These are phyloP conservation scores for Lysandra bellargus DNA, from an alignment of 2,888 invertebrate genomes.

Conservation along the genomic window DNA sequence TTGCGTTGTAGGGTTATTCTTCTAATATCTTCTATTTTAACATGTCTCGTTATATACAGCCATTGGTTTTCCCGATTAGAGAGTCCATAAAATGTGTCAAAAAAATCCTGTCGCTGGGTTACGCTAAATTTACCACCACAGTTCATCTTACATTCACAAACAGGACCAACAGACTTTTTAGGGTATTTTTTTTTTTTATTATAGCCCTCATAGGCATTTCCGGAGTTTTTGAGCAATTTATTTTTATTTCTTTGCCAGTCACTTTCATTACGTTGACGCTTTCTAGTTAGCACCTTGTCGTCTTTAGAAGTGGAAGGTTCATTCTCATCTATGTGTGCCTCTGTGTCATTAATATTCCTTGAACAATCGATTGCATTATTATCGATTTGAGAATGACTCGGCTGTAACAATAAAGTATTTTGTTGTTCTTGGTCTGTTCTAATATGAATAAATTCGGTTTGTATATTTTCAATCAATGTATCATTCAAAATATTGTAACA, in stretches of 20 bases:
- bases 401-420: constrained; percentile 32
- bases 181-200: constrained; percentile 33
- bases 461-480: constrained; percentile 33
- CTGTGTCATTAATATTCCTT: not conserved
- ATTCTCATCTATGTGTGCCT: constrained; percentile 14
- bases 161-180: constrained; percentile 35
- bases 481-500: constrained; percentile 29
- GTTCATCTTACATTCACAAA: constrained; percentile 34
- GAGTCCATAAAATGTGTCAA: constrained; percentile 32
- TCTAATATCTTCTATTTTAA: constrained; percentile 31
- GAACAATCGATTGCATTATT: constrained; percentile 7
- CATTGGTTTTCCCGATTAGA: constrained; percentile 26
- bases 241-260: constrained; percentile 33
- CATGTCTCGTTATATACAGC: constrained; percentile 30
- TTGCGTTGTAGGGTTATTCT: constrained; percentile 30
- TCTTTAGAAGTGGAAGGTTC: not conserved
- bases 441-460: constrained; percentile 25
- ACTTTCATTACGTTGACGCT: not conserved
- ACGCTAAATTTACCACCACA: constrained; percentile 32
- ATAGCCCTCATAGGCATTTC: not conserved
- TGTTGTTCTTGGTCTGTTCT: constrained; percentile 3
- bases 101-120: constrained; percentile 27
- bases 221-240: constrained; percentile 35
- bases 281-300: not conserved
- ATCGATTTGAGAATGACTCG: constrained; percentile 32